These are phyloP conservation scores for Odontamblyopus rebecca DNA, from an alignment of 2,797 vertebrate genomes.

Conservation along the genomic window DNA sequence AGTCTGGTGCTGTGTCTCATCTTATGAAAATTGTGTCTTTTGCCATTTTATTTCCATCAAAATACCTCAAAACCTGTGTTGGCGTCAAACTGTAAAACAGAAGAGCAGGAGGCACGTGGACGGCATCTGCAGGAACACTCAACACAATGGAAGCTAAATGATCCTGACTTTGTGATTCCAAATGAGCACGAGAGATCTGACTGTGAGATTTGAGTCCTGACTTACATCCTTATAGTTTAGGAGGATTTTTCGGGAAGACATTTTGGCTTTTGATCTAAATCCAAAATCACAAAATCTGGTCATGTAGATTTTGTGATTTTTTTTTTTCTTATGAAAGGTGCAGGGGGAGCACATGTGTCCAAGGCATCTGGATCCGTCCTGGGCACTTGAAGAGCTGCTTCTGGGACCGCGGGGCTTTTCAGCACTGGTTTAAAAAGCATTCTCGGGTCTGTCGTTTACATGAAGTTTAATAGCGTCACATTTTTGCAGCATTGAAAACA, in stretches of 20 bases:
- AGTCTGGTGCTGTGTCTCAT: too few relatives aligned
- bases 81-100: too few relatives aligned
- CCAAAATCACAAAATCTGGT: not conserved
- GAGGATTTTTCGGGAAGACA: not conserved
- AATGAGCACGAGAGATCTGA: too few relatives aligned
- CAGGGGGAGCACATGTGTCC: not conserved
- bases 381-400: not conserved
- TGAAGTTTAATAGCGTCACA: constrained; percentile 25
- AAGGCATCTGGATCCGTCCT: constrained; percentile 26
- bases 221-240: not conserved
- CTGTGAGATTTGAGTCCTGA: not conserved
- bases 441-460: constrained; percentile 19
- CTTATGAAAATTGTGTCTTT: too few relatives aligned
- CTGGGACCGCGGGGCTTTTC: not conserved
- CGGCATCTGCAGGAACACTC: too few relatives aligned
- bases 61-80: too few relatives aligned
- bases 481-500: constrained; percentile 45
- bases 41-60: too few relatives aligned
- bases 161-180: too few relatives aligned
- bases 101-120: not conserved
- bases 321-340: not conserved
- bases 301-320: not conserved
- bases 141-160: too few relatives aligned
- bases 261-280: constrained; percentile 5
- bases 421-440: constrained; percentile 8